Base-by-base conservation (phyloP, 2,888 invertebrate genomes). In the Lasioglossum villosulum region DNA sequence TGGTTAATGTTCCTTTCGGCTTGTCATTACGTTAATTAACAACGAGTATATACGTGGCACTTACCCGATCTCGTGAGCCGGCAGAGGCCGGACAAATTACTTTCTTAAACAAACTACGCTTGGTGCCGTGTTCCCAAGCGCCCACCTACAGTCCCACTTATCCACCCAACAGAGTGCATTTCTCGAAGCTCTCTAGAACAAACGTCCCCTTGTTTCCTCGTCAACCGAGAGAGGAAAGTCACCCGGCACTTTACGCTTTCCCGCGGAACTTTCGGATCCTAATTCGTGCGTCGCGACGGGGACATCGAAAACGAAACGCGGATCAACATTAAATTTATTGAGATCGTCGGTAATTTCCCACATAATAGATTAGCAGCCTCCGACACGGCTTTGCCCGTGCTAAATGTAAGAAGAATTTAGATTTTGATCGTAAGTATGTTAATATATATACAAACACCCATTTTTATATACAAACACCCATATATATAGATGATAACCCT, bases 161-260 rank as follows among this genome's bases (percentile, higher is more conserved):
- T 34, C 76, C 76, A 76, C 34, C 76, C 45, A 76, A n/a, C 76
- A 37, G 63, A 68, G 68, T 45, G 27, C 77, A 68, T 77, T 77
- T 77, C 68, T 52, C 70, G 68, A 45, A 70, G 70, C 68, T 48
- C 48, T n/a, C 70, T 70, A 70, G 48, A 70, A 77, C 77, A 52
- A 70, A 48, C 27, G 70, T 77, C 77, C 77, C 70, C 77, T 77
- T 70, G 70, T 77, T 77, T 70, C 77, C 77, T 52, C 68, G 37
- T 70, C 68, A 70, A 37, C 48, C 52, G 4, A 19, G 16, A 27
- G 77, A 70, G 52, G 77, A 77, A 77, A 77, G 77, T 77, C 52
- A n/a, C 52, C 37, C 70, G 52, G 70, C 52, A 77, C 37, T 77
- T 77, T 70, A 70, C 77, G 77, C 68, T 77, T 77, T 77, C 68